A percentile compares a stretch with the other conserved stretches of the same genome.
Evolutionary conservation across 2,888 invertebrate species (phyloP).

Genomic region (Amitus sp.): DNA sequence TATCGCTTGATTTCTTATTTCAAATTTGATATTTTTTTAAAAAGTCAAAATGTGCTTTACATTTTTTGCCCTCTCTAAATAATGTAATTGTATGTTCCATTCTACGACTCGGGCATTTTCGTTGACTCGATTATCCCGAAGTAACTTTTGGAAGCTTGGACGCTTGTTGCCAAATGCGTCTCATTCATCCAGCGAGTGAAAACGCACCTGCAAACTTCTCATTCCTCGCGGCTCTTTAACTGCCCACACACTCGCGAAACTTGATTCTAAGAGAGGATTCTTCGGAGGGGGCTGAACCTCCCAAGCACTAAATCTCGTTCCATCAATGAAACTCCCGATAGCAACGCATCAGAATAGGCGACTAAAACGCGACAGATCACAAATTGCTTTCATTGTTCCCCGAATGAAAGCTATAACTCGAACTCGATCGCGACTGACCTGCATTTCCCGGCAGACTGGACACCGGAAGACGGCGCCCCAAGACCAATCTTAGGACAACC

Average conservation of each 20-base stretch:
- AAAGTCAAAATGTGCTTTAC: too few species aligned
- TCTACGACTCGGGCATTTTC: too few species aligned
- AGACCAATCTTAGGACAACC: neutral
- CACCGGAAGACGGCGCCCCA: neutral
- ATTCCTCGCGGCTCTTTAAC: slow-evolving; percentile 5
- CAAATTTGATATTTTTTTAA: too few species aligned
- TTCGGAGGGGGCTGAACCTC: slow-evolving; percentile 23
- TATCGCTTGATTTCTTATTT: too few species aligned
- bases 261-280: slow-evolving; percentile 31
- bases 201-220: too few species aligned
- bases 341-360: slow-evolving; percentile 20
- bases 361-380: slow-evolving; percentile 43
- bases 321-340: slow-evolving; percentile 35
- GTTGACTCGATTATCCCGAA: too few species aligned
- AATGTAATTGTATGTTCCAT: too few species aligned
- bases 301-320: slow-evolving; percentile 25
- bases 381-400: slow-evolving; percentile 58
- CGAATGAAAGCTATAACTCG: slow-evolving; percentile 51
- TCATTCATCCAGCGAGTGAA: too few species aligned
- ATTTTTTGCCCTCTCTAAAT: too few species aligned
- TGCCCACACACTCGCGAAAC: slow-evolving; percentile 33
- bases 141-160: too few species aligned
- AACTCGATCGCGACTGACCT: slow-evolving; percentile 30
- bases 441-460: slow-evolving; percentile 14
- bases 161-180: too few species aligned